A percentile compares a stretch with the other conserved stretches of the same genome.
Conservation (phyloP, 2,113 vertebrate genomes). For the Petaurus breviceps region DNA sequence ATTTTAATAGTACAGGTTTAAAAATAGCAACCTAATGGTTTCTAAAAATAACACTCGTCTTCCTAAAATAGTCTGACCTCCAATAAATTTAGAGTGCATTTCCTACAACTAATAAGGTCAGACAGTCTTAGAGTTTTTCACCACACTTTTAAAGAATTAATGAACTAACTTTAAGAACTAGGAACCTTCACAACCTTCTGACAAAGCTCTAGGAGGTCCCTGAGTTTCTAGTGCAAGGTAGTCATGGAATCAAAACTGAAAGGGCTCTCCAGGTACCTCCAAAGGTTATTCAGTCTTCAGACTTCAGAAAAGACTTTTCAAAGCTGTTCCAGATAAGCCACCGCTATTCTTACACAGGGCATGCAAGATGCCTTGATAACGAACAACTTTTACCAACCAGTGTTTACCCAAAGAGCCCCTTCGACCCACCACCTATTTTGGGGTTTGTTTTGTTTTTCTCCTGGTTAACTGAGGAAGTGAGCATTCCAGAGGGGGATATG, state of each 20-base stretch:
- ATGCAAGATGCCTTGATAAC: not conserved
- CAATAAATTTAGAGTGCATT: constrained; percentile 54
- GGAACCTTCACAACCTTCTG: constrained; percentile 59
- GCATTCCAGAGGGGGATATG: not conserved
- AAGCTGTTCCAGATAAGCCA: not conserved
- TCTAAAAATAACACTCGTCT: constrained; percentile 83
- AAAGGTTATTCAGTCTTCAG: not conserved
- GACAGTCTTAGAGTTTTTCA: constrained; percentile 63
- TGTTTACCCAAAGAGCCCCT: not conserved
- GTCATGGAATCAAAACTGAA: accelerated
- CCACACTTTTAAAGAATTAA: constrained; percentile 59
- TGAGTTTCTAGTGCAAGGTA: not conserved
- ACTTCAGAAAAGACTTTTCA: not conserved
- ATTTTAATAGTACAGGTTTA: constrained; percentile 74
- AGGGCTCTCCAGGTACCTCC: not conserved
- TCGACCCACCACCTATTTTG: not conserved
- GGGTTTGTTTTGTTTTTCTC: not conserved
- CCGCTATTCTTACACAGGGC: not conserved
- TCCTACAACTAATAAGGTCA: constrained; percentile 61
- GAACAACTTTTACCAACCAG: not conserved
- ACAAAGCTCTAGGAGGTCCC: not conserved
- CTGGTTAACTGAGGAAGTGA: not conserved
- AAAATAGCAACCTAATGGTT: constrained; percentile 83
- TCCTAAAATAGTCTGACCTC: constrained; percentile 71
- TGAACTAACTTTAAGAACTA: not conserved